Conservation (phyloP, 2,797 vertebrate species). For the Chaenodraco wilsoni region DNA sequence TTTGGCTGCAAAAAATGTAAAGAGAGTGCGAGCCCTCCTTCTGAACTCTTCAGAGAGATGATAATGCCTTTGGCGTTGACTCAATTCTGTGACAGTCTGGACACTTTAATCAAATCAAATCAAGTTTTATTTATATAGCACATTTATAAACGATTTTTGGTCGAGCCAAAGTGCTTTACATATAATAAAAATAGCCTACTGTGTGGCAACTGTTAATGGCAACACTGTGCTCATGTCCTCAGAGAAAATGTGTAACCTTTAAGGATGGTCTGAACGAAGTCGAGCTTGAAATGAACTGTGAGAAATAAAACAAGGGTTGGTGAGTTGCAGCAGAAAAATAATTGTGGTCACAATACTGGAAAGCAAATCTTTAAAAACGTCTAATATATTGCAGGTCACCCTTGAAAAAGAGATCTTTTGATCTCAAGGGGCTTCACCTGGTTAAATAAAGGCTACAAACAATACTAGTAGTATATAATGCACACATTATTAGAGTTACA, state of each 20-base stretch:
- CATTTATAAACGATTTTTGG: too few relatives aligned
- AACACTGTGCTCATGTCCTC: constrained; percentile 42
- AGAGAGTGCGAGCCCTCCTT: constrained; percentile 25
- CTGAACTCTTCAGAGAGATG: constrained; percentile 36
- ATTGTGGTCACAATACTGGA: not conserved
- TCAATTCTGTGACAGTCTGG: constrained; percentile 47
- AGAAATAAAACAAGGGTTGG: constrained; percentile 27
- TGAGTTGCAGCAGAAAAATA: constrained; percentile 4
- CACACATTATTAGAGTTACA: too few relatives aligned
- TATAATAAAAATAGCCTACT: too few relatives aligned
- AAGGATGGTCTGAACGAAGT: constrained; percentile 29
- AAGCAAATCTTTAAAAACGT: not conserved
- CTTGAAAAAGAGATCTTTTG: too few relatives aligned
- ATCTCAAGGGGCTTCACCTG: too few relatives aligned
- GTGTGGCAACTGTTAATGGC: constrained; percentile 19
- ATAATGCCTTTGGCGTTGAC: constrained; percentile 44
- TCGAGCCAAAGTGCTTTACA: too few relatives aligned
- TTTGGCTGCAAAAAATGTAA: constrained; percentile 38
- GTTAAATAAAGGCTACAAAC: too few relatives aligned
- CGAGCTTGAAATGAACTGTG: constrained; percentile 68
- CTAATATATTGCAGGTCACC: not conserved
- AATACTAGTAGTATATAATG: too few relatives aligned
- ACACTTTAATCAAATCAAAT: constrained; percentile 24
- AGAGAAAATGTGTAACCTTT: constrained; percentile 14
- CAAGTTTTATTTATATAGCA: too few relatives aligned